A percentile compares a stretch with the other conserved stretches of the same genome.
Evolutionary conservation across 1,140 invertebrate genomes (phyloP).

Genomic region (Drosophila littoralis): DNA sequence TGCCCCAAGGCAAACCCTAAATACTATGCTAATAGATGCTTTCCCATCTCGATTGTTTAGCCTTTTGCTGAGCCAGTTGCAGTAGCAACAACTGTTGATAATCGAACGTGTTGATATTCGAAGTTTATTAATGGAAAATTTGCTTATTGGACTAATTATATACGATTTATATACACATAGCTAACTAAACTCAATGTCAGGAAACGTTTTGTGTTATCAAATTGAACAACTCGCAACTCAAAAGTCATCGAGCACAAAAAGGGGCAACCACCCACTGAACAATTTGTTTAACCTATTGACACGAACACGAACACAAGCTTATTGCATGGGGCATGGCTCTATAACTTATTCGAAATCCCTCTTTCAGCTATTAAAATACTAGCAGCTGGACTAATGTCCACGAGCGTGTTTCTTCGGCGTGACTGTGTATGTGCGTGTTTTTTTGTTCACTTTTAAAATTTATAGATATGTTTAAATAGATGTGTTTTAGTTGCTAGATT

Average conservation of each 20-base stretch:
- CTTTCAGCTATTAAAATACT: background rate
- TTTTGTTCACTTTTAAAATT: background rate
- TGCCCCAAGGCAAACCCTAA: slow-evolving; percentile 11
- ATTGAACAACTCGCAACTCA: background rate
- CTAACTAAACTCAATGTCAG: background rate
- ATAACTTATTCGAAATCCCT: background rate
- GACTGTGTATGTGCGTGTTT: slow-evolving; percentile 1
- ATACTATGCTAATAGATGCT: slow-evolving; percentile 31
- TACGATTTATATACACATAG: slow-evolving; percentile 5
- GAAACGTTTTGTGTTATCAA: background rate
- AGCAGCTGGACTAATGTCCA: background rate
- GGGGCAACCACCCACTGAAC: background rate
- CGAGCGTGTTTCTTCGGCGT: background rate
- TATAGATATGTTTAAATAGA: background rate
- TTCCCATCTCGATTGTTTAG: slow-evolving; percentile 37
- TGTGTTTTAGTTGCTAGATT: background rate
- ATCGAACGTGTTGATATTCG: slow-evolving; percentile 62
- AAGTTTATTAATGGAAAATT: slow-evolving; percentile 25
- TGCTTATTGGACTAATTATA: slow-evolving; percentile 31
- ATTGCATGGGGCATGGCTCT: slow-evolving; percentile 35
- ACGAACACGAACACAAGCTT: slow-evolving; percentile 21
- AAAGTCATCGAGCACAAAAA: background rate
- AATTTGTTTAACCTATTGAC: background rate
- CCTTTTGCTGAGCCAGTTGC: slow-evolving; percentile 38
- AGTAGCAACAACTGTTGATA: slow-evolving; percentile 58